A percentile compares a stretch with the other conserved stretches of the same genome.
These are phyloP conservation scores for Pristionchus arcanus DNA, from an alignment of 2,888 invertebrate genomes.

Conservation along the genomic window DNA sequence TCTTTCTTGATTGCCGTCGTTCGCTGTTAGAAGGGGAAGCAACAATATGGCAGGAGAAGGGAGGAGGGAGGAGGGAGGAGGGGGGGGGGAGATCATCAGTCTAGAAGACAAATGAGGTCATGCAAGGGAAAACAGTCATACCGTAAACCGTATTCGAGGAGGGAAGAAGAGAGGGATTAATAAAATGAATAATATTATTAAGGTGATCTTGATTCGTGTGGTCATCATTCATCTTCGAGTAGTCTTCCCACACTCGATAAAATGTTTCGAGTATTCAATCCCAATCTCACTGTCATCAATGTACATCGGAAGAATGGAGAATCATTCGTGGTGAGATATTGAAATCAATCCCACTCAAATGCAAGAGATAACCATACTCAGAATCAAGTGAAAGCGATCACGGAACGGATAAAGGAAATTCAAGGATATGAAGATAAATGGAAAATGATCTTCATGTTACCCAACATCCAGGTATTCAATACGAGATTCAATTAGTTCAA, in stretches of 20 bases:
- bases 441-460: constrained; percentile 69
- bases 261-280: constrained; percentile 62
- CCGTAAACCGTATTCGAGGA: background rate
- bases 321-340: constrained; percentile 14
- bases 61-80: background rate
- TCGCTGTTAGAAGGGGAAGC: background rate
- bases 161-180: background rate
- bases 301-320: constrained; percentile 37
- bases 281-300: constrained; percentile 62
- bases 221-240: constrained; percentile 62
- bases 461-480: constrained; percentile 63
- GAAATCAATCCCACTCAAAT: background rate
- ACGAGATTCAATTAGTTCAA: background rate
- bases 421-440: constrained; percentile 62
- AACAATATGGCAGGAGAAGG: background rate
- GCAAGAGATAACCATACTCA: background rate
- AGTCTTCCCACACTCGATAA: constrained; percentile 63
- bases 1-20: background rate
- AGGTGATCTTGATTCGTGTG: constrained; percentile 68
- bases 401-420: constrained; percentile 60
- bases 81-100: background rate
- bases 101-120: constrained; percentile 26
- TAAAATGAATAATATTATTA: background rate
- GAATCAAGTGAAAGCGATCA: constrained; percentile 57
- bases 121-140: background rate